Conservation (phyloP, 1,140 invertebrate species). For the Drosophila yakuba region DNA sequence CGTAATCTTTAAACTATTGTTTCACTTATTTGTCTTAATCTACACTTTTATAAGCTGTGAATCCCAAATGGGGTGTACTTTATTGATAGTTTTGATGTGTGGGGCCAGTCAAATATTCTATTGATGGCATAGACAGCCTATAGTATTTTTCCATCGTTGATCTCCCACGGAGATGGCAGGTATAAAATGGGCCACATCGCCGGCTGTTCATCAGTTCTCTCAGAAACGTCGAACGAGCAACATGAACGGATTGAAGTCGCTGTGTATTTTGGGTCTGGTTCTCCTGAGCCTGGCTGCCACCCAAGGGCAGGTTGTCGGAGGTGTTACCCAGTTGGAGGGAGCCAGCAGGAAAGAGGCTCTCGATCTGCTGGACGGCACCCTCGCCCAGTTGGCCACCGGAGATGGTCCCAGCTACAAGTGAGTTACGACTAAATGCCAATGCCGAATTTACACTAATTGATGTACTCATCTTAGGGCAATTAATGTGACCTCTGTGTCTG, state of each 20-base stretch:
- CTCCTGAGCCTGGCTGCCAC: slow-evolving; percentile 15
- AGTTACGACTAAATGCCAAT: not conserved
- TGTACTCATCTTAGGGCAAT: slow-evolving; percentile 37
- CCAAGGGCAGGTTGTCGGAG: slow-evolving; percentile 3
- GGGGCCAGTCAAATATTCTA: not conserved
- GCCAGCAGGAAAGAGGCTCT: slow-evolving; percentile 16
- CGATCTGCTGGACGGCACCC: slow-evolving; percentile 10
- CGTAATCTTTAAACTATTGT: not conserved
- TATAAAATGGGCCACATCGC: slow-evolving; percentile 9
- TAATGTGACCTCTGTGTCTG: slow-evolving; percentile 49
- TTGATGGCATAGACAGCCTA: not conserved
- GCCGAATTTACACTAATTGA: not conserved
- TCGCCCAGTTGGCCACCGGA: slow-evolving; percentile 33
- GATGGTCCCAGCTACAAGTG: slow-evolving; percentile 53
- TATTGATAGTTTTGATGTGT: not conserved
- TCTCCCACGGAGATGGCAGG: slow-evolving; percentile 12
- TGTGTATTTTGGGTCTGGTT: slow-evolving; percentile 25
- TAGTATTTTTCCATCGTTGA: slow-evolving; percentile 8
- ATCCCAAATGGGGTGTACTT: too few relatives aligned
- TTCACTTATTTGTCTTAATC: not conserved
- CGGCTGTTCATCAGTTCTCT: slow-evolving; percentile 11
- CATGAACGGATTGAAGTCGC: slow-evolving; percentile 24
- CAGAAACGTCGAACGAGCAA: slow-evolving; percentile 14
- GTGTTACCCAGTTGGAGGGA: slow-evolving; percentile 15
- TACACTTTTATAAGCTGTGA: too few relatives aligned